Conservation (phyloP, 2,797 vertebrate genomes). For the Neomorphus geoffroyi region DNA sequence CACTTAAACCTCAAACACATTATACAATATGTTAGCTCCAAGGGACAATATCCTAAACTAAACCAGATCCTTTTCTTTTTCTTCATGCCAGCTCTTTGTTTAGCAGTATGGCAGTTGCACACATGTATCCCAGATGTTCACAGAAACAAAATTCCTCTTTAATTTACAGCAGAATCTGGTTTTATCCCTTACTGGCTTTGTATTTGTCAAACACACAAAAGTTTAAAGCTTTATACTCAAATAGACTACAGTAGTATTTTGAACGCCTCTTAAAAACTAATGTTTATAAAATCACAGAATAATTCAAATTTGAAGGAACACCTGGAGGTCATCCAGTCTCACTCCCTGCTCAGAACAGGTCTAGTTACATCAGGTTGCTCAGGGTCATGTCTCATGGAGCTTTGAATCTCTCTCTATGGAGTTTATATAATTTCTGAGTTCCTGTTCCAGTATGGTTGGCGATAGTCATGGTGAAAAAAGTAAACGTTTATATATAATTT, state of each 20-base stretch:
- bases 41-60: conserved; percentile 60
- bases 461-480: background rate
- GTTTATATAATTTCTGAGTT: background rate
- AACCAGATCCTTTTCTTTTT: conserved; percentile 66
- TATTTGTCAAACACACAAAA: conserved; percentile 14
- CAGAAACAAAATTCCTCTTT: conserved; percentile 25
- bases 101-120: background rate
- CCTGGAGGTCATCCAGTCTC: background rate
- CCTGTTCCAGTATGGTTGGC: background rate
- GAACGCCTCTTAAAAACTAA: background rate
- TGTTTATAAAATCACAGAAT: background rate
- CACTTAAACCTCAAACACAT: conserved; percentile 20
- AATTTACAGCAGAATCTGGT: conserved; percentile 53
- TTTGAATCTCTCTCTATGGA: background rate
- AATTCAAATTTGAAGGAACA: background rate
- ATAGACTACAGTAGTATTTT: background rate
- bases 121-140: conserved; percentile 51
- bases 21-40: conserved; percentile 36
- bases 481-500: background rate
- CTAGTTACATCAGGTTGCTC: background rate
- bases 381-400: background rate
- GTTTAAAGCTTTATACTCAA: background rate
- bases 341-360: background rate
- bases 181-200: conserved; percentile 40
- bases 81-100: conserved; percentile 64